Evolutionary conservation across 2,888 invertebrate species (phyloP).

Genomic region (Melieria omissa): DNA sequence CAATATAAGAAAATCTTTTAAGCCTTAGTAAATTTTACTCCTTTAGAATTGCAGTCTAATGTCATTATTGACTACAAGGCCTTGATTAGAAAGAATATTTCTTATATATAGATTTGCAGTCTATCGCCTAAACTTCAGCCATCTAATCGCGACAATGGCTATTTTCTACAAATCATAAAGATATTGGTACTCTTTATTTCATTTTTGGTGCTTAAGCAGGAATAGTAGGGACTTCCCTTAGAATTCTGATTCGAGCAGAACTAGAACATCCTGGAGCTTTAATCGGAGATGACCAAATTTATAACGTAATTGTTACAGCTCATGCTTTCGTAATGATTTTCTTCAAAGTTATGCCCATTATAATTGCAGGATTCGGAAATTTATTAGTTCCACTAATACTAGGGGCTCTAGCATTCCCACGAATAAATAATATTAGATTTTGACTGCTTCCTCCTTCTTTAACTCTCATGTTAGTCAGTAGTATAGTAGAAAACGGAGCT

Average conservation of each 20-base stretch:
- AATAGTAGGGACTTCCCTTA: too few species aligned
- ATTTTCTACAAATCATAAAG: too few species aligned
- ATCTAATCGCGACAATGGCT: too few species aligned
- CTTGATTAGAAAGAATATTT: constrained; percentile 69
- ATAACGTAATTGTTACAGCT: constrained; percentile 81
- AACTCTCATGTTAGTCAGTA: constrained; percentile 50
- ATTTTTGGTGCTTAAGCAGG: too few species aligned
- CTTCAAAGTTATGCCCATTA: too few species aligned
- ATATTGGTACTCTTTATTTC: too few species aligned
- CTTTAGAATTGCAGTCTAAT: constrained; percentile 75
- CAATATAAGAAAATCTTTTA: constrained; percentile 60
- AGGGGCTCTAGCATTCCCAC: too few species aligned
- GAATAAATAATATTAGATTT: constrained; percentile 83
- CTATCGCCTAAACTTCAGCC: too few species aligned
- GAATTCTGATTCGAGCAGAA: too few species aligned
- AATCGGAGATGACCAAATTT: constrained; percentile 66
- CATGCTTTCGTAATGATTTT: constrained; percentile 72
- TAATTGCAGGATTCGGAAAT: too few species aligned
- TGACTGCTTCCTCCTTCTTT: constrained; percentile 80
- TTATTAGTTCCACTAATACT: too few species aligned
- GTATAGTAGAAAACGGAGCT: constrained; percentile 53
- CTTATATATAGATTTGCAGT: constrained; percentile 45
- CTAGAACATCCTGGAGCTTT: too few species aligned
- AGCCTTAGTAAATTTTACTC: constrained; percentile 66
- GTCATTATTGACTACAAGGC: constrained; percentile 66